phyloP scores from a whole-genome alignment of 53 echinoderm and acorn worm species.

The Antedon mediterranea region DNA sequence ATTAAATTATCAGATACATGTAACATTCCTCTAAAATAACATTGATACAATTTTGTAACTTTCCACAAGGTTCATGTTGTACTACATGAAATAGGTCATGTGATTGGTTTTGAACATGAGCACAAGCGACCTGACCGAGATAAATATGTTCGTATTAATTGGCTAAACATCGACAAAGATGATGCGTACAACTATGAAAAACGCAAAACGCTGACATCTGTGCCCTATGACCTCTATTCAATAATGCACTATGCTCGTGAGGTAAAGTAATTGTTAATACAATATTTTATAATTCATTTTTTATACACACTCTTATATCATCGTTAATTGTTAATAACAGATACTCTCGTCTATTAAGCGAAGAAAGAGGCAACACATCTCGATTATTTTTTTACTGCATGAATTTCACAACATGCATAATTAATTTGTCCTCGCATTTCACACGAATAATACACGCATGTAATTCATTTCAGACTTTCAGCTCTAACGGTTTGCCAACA shows the following conservation, averaged over 20 bases:
- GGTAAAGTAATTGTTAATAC: too few relatives aligned
- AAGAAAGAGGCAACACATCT: too few relatives aligned
- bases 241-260: not conserved
- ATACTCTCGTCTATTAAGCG: too few relatives aligned
- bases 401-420: too few relatives aligned
- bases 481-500: constrained; percentile 22
- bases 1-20: too few relatives aligned
- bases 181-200: not conserved
- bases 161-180: not conserved
- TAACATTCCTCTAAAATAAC: too few relatives aligned
- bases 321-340: too few relatives aligned
- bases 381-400: too few relatives aligned
- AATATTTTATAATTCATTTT: too few relatives aligned
- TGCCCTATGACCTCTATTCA: not conserved
- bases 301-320: too few relatives aligned
- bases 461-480: constrained; percentile 27
- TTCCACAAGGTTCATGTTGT: not conserved
- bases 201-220: not conserved
- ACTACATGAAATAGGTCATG: not conserved
- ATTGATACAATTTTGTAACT: not conserved
- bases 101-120: not conserved
- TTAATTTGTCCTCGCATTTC: too few relatives aligned
- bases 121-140: not conserved
- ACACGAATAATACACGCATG: too few relatives aligned
- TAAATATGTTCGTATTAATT: not conserved